Evolutionary conservation across 2,113 vertebrate genomes (phyloP).

Genomic region (Macquaria ambigua): DNA sequence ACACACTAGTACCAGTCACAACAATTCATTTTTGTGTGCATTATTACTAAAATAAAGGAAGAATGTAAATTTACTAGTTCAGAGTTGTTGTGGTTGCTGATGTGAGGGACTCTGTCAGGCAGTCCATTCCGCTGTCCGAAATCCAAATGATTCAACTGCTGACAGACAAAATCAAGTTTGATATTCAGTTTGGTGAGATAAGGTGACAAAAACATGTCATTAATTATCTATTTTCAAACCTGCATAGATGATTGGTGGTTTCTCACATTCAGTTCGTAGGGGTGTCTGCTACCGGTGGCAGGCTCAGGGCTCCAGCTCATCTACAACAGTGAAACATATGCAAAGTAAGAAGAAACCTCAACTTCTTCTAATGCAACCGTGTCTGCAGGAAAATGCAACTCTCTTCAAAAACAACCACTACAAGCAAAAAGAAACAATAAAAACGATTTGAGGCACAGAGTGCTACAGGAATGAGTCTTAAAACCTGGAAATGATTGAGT

Average conservation of each 20-base stretch:
- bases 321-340: conserved; percentile 39
- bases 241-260: conserved; percentile 57
- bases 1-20: neutral
- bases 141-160: conserved; percentile 48
- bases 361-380: neutral
- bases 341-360: neutral
- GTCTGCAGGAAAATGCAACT: neutral
- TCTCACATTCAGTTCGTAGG: conserved; percentile 41
- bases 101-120: conserved; percentile 15
- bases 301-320: conserved; percentile 46
- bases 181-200: neutral
- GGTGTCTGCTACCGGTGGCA: conserved; percentile 28
- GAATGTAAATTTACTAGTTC: conserved; percentile 48
- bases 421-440: neutral
- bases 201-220: neutral
- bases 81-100: conserved; percentile 45
- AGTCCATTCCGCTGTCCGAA: conserved; percentile 52
- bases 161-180: conserved; percentile 20
- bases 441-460: no score
- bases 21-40: neutral
- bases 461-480: no score
- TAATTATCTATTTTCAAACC: conserved; percentile 48
- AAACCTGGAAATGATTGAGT: no score
- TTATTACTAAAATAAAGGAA: neutral
- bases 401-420: neutral